These are phyloP conservation scores for Sebastes hubbsi DNA, from an alignment of 2,797 vertebrate species.

Conservation along the genomic window DNA sequence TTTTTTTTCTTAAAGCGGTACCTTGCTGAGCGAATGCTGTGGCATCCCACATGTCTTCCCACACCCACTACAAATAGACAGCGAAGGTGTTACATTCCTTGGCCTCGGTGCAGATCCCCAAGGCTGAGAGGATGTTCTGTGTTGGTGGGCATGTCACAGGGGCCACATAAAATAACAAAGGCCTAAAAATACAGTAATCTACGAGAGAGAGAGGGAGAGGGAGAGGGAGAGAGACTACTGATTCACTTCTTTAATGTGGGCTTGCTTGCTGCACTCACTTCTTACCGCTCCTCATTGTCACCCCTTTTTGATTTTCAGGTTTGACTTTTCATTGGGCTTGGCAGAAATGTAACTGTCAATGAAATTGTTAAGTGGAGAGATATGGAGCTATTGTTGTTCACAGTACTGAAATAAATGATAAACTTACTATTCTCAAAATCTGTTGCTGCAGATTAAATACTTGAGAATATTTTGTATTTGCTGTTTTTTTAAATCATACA, in stretches of 20 bases:
- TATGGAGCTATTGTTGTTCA: not conserved
- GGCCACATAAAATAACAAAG: constrained; percentile 75
- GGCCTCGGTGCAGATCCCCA: constrained; percentile 72
- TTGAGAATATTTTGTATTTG: not conserved
- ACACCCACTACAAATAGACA: constrained; percentile 84
- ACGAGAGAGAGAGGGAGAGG: not conserved
- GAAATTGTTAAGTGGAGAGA: not conserved
- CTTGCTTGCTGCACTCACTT: constrained; percentile 9
- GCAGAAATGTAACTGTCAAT: not conserved
- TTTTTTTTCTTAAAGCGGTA: constrained; percentile 30
- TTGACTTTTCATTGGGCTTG: not conserved
- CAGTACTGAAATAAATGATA: not conserved
- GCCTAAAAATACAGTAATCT: constrained; percentile 74
- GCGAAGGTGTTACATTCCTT: constrained; percentile 81
- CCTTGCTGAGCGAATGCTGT: constrained; percentile 62
- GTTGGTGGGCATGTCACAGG: constrained; percentile 81
- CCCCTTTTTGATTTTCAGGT: not conserved
- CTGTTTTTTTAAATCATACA: not conserved
- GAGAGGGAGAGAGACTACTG: constrained; percentile 1
- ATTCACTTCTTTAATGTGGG: constrained; percentile 51
- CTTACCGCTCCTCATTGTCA: not conserved
- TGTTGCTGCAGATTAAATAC: not conserved
- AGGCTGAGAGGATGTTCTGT: constrained; percentile 77
- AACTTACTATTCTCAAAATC: not conserved
- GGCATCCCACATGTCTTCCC: constrained; percentile 82